phyloP scores from a whole-genome alignment of 2,797 vertebrate genomes.

The Pseudochaenichthys georgianus region DNA sequence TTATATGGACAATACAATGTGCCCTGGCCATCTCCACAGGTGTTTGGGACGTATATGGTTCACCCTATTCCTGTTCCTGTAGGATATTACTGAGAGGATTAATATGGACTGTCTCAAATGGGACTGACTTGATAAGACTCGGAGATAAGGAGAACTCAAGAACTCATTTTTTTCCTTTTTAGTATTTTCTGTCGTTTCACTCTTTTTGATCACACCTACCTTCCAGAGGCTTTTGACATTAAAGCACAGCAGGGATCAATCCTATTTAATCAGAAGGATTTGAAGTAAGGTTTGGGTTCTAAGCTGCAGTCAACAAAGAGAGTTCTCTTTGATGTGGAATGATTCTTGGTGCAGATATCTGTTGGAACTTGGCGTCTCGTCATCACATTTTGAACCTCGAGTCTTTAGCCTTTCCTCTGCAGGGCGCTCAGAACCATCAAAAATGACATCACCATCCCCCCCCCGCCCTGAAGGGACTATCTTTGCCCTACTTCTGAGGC shows the following conservation, averaged over 20 bases:
- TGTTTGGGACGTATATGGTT: too few relatives aligned
- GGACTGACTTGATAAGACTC: constrained; percentile 8
- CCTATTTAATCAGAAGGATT: constrained; percentile 44
- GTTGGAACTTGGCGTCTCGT: constrained; percentile 21
- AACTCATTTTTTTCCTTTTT: constrained; percentile 9
- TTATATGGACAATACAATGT: too few relatives aligned
- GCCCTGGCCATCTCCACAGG: background rate
- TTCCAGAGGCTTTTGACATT: constrained; percentile 39
- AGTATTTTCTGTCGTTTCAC: constrained; percentile 36
- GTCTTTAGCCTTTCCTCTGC: constrained; percentile 41
- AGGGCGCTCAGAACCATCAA: constrained; percentile 36
- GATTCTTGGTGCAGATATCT: constrained; percentile 29
- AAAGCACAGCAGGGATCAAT: constrained; percentile 44
- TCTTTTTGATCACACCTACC: constrained; percentile 41
- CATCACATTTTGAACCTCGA: constrained; percentile 32
- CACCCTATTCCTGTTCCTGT: too few relatives aligned
- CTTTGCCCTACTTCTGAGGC: constrained; percentile 83
- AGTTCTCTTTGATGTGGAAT: constrained; percentile 49
- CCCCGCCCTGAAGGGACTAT: constrained; percentile 68
- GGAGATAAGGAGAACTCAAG: background rate
- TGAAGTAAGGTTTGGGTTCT: constrained; percentile 48
- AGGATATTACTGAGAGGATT: too few relatives aligned
- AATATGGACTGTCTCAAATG: background rate
- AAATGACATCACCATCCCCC: constrained; percentile 63
- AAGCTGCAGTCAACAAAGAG: constrained; percentile 31